Evolutionary conservation across 1,140 invertebrate species (phyloP), one percentile per base, ranked within the genome.

Genomic region (Nasonia vitripennis): DNA sequence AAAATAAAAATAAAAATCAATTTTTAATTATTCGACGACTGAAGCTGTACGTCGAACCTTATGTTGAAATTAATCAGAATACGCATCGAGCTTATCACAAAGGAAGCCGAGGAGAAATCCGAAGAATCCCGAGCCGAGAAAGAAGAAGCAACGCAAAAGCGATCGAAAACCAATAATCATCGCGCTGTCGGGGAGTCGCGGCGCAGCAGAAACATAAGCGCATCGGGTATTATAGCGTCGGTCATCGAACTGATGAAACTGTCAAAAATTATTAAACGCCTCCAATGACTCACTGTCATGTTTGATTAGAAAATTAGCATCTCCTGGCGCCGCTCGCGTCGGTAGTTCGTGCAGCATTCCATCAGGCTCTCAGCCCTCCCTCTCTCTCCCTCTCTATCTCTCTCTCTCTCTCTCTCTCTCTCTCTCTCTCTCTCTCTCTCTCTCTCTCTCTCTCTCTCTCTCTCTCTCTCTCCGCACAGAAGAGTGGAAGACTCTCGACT

Each of bases 161-260:
- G 17, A n/a, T 62, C 55, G 55, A 62, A 78, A 78, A 27, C 48
- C 31, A n/a, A 78, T 23, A 55, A 51, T 78, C 45, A 55, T 78
- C 48, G n/a, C 23, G 23, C n/a, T 31, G 48, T 12, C 48, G 77
- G 9, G 41, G 41, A 27, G 48, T 55, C 51, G 5, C 34, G 34
- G 5, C 34, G 34, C 34, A 55, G 51, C 12, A 10, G 67, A 27
- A 23, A 70, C 2, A 68, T 20, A 31, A 70, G 23, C 23, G 17
- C 27, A 10, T n/a, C 67, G 4, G 5, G 17, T 70, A 70, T 70
- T n/a, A 70, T 70, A n/a, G 67, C 27, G 68, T 11, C 68, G 78
- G 78, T 85, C 84, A 81, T 75, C 84, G 70, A 85, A 81, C 78
- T 81, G 84, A 85, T 81, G 84, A 78, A 75, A 85, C 77, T 84